A percentile compares a stretch with the other conserved stretches of the same genome.
These are phyloP conservation scores for Ariopsis seemanni DNA, from an alignment of 2,113 vertebrate genomes.

Conservation along the genomic window DNA sequence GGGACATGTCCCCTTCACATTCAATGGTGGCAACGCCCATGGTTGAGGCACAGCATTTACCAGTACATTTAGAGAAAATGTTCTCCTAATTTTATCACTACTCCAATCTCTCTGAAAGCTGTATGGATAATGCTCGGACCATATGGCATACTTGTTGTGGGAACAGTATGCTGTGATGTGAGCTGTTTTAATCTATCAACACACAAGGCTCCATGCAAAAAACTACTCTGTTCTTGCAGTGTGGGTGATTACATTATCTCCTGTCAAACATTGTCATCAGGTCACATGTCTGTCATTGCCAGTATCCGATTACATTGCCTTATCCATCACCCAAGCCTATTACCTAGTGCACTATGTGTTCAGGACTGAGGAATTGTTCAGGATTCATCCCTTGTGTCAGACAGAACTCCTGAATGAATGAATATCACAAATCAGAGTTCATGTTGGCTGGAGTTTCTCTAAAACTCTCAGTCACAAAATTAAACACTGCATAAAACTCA, in stretches of 20 bases:
- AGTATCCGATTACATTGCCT: neutral
- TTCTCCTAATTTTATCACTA: no score
- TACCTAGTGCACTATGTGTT: neutral
- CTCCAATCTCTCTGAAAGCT: no score
- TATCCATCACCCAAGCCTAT: neutral
- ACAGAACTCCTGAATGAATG: neutral
- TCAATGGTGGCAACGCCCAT: no score
- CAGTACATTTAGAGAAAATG: no score
- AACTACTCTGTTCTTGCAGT: neutral
- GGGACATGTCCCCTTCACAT: no score
- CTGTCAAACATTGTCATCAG: neutral
- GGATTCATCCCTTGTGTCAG: neutral
- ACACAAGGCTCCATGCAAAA: neutral
- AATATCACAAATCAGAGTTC: neutral
- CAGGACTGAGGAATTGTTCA: neutral
- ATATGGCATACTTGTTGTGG: no score
- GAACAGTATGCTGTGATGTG: no score
- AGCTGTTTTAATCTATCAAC: neutral
- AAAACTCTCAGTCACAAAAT: neutral
- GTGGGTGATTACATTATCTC: neutral
- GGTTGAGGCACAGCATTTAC: no score
- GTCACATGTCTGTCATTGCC: neutral
- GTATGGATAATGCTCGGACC: no score
- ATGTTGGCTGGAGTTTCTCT: neutral
- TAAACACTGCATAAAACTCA: neutral